These are phyloP conservation scores for Chrosomus eos DNA, from an alignment of 2,797 vertebrate species.

Conservation along the genomic window DNA sequence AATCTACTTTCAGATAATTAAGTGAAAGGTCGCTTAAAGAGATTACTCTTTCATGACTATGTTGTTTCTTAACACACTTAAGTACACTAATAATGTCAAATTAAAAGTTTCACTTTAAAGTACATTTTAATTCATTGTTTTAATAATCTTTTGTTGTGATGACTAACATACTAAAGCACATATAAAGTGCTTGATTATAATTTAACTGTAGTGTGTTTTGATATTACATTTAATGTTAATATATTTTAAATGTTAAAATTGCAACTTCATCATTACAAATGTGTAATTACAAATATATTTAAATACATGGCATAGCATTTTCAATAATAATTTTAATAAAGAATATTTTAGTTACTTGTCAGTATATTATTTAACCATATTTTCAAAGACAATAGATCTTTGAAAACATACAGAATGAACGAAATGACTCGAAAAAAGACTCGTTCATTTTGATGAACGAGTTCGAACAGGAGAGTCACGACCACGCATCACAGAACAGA, in stretches of 20 bases:
- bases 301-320: background rate
- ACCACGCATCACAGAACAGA: no score
- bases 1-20: background rate
- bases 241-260: background rate
- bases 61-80: slow-evolving; percentile 14
- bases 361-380: background rate
- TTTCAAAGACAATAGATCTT: background rate
- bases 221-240: background rate
- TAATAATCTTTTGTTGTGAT: background rate
- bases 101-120: background rate
- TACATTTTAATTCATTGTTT: background rate
- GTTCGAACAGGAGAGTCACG: no score
- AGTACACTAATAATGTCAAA: background rate
- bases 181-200: background rate
- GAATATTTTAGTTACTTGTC: background rate
- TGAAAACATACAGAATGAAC: no score
- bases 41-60: background rate
- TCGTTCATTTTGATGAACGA: no score
- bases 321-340: background rate
- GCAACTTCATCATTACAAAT: background rate
- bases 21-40: background rate
- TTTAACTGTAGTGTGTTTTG: background rate
- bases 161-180: background rate
- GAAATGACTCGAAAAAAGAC: no score
- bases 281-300: background rate